Conservation (phyloP, 35 echinoderm and acorn worm genomes). For the Eucidaris tribuloides region DNA sequence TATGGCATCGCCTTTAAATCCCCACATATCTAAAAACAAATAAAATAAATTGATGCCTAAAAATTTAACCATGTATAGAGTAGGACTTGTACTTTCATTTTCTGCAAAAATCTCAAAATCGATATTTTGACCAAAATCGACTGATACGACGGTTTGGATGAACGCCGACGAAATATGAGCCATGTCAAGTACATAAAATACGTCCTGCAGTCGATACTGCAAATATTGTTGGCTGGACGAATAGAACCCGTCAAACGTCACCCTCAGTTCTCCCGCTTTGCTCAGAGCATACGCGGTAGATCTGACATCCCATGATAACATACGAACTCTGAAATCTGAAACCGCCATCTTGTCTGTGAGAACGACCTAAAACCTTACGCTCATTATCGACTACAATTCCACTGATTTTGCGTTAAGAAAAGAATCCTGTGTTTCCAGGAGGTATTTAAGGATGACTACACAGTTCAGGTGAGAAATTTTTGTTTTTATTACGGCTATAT, state of each 20-base stretch:
- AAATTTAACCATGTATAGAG: no score
- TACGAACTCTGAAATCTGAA: neutral
- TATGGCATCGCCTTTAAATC: no score
- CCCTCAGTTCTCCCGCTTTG: no score
- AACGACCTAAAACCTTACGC: neutral
- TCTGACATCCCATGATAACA: neutral
- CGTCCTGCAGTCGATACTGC: neutral
- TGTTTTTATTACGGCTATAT: neutral
- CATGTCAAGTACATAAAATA: neutral
- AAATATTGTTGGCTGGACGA: neutral
- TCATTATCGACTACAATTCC: neutral
- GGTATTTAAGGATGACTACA: neutral
- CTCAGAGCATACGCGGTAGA: neutral
- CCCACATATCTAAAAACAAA: no score
- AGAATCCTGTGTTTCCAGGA: no score
- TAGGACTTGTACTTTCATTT: no score
- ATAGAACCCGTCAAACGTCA: neutral
- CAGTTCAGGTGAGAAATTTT: neutral
- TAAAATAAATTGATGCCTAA: no score
- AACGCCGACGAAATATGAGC: no score
- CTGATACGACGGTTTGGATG: no score
- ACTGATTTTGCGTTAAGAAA: neutral
- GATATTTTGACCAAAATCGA: no score
- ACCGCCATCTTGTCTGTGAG: neutral
- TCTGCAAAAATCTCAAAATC: no score